Conservation (phyloP, 2,888 invertebrate species). For the Trichopria drosophilae region DNA sequence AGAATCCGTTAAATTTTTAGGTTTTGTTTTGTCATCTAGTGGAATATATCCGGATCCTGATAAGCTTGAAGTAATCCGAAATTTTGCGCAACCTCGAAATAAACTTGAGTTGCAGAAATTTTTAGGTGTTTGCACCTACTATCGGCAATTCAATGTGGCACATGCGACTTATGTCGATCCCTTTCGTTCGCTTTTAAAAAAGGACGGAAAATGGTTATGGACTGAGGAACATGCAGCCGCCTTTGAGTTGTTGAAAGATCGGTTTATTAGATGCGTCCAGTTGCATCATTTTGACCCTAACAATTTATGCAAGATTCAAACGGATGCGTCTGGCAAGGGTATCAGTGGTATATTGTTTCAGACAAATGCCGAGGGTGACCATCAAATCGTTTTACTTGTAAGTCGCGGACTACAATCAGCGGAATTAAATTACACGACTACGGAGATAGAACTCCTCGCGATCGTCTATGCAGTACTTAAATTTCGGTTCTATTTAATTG, state of each 20-base stretch:
- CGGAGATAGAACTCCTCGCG: no score
- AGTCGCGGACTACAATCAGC: no score
- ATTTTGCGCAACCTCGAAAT: constrained; percentile 37
- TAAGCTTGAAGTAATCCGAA: constrained; percentile 37
- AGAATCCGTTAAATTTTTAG: no score
- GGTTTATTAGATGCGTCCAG: constrained; percentile 12
- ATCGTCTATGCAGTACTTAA: no score
- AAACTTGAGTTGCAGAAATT: no score
- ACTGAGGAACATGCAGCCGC: constrained; percentile 8
- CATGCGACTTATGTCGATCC: constrained; percentile 7
- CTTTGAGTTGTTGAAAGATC: constrained; percentile 14
- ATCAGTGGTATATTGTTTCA: constrained; percentile 30
- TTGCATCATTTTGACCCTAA: constrained; percentile 10
- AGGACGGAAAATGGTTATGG: constrained; percentile 16
- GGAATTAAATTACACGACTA: no score
- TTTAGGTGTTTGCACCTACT: no score
- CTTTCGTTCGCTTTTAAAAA: constrained; percentile 11
- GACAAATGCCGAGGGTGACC: constrained; percentile 4
- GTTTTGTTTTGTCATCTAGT: no score
- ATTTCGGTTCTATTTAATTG: no score
- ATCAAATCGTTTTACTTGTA: constrained; percentile 30
- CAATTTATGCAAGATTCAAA: constrained; percentile 20
- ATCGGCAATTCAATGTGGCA: no score
- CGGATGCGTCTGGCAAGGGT: constrained; percentile 13
- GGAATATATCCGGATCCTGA: no score